phyloP scores from a whole-genome alignment of 2,888 invertebrate genomes.

The Mesodorylaimus sp. region DNA sequence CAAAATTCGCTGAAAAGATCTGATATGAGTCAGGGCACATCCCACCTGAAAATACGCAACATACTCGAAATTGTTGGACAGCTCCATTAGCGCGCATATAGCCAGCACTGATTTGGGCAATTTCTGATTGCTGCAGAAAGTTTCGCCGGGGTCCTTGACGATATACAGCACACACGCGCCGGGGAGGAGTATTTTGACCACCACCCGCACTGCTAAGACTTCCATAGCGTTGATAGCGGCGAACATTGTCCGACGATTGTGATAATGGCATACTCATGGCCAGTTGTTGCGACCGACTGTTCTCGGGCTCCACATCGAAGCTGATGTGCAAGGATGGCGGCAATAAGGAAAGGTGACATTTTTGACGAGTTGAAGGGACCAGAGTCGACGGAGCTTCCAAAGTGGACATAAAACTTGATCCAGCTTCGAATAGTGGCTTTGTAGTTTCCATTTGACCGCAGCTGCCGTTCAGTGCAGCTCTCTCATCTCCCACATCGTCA shows the following conservation, averaged over 20 bases:
- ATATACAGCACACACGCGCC: no score
- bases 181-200: no score
- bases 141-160: no score
- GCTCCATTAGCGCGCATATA: conserved; percentile 26
- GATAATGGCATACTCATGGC: background rate
- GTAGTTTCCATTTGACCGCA: no score
- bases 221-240: no score
- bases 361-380: background rate
- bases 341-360: background rate
- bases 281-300: background rate
- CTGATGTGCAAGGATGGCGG: conserved; percentile 5
- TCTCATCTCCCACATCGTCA: no score
- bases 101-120: conserved; percentile 14
- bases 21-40: no score
- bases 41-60: no score
- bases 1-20: no score
- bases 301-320: background rate
- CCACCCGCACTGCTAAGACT: no score
- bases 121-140: conserved; percentile 4
- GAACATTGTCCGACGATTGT: background rate
- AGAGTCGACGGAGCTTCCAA: background rate
- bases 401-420: background rate
- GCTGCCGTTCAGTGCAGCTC: background rate
- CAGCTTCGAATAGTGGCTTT: background rate
- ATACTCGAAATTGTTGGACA: conserved; percentile 14